Conservation (phyloP, 1,140 invertebrate species). For the Contarinia nasturtii region DNA sequence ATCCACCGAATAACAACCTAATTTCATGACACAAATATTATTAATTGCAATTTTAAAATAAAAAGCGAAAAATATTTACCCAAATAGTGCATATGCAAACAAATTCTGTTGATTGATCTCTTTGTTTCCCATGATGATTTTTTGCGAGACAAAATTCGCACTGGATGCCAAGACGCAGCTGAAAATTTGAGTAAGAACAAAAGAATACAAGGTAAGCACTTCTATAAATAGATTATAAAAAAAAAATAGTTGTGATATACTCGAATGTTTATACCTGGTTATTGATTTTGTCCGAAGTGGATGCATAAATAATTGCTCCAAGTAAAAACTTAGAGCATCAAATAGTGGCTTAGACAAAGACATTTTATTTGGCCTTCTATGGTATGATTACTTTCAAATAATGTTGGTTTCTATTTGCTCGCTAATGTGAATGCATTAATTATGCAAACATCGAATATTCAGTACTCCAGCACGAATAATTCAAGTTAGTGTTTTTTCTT, state of each 20-base stretch:
- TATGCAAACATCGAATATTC: no score
- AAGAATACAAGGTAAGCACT: constrained; percentile 5
- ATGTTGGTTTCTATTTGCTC: no score
- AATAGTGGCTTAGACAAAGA: constrained; percentile 47
- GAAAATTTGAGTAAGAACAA: constrained; percentile 14
- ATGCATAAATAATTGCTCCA: constrained; percentile 43
- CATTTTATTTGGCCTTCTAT: constrained; percentile 26
- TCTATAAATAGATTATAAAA: neutral
- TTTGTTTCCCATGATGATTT: constrained; percentile 33
- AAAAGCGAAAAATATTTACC: no score
- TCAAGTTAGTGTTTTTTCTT: no score
- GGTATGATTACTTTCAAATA: no score
- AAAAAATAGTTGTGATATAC: no score
- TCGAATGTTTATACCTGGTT: no score
- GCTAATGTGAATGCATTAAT: no score
- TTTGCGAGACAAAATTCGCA: constrained; percentile 44
- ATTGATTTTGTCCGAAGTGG: constrained; percentile 51
- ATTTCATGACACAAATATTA: neutral
- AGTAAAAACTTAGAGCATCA: constrained; percentile 39
- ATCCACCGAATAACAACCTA: constrained; percentile 48
- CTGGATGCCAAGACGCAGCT: constrained; percentile 38
- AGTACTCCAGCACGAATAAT: no score
- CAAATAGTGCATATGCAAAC: constrained; percentile 47
- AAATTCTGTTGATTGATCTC: constrained; percentile 38
- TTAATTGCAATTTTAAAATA: no score